Evolutionary conservation across 2,888 invertebrate species (phyloP), one percentile per base, ranked within the genome.

Genomic region (Lepeophtheirus nordmannii): DNA sequence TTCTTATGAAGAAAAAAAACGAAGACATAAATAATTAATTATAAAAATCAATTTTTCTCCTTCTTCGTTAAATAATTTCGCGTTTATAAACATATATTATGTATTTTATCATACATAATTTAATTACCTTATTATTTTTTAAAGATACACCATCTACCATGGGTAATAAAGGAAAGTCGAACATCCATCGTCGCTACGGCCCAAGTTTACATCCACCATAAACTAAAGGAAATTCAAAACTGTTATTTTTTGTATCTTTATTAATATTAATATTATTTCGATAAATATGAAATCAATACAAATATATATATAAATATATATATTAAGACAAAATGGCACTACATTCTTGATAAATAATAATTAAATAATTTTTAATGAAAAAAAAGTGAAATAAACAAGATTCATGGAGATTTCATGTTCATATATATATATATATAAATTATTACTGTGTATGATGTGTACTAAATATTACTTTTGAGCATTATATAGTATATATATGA

Each of bases 221-320:
- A 46, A 46, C 17, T 17, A 46, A 46, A 46, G 53, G 2, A 8
- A 17, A 46, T 17, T n/a, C 53, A 46, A 46, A 14, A n/a, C 8
- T 3, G 8, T n/a, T 46, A 5, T 46, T 17, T 46, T 46, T 46
- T 46, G 30, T 30, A 30, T 30, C 30, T 46, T n/a, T 46, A 46
- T 46, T 46, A n/a, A 38, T 38, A 9, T 14, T 58, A 12, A 62
- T 40, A 37, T 37, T 37, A 37, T 62, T 22, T 38, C 41, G 22
- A 57, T 64, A 64, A 23, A 64, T 64, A 64, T 62, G 39, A 40
- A 62, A 40, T 53, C 56, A 64, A 53, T 53, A 53, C 30, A 53
- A 64, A 58, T 58, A 64, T 64, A 64, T 64, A 64, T 64, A 62
- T 8, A 38, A 8, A 62, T 62, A 62, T 64, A 64, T 20, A 64